These are phyloP conservation scores for Brachyalestes nurse DNA, from an alignment of 2,797 vertebrate species.

Conservation along the genomic window DNA sequence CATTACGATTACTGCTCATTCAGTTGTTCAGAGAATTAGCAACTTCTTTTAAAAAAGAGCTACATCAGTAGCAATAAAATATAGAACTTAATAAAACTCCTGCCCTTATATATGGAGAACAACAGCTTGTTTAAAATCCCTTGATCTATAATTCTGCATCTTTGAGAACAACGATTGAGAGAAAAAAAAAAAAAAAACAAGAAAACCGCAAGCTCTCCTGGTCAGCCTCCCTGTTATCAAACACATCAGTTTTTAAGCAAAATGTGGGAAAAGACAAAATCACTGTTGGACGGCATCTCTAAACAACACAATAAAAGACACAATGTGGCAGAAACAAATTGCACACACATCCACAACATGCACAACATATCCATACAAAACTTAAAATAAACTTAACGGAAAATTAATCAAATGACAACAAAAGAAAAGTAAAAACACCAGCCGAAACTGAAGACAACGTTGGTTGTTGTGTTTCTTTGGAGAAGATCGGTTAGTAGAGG, in stretches of 20 bases:
- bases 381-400: slow-evolving; percentile 38
- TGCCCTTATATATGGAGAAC: neutral
- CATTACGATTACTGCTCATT: neutral
- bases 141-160: slow-evolving; percentile 4
- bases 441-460: slow-evolving; percentile 54
- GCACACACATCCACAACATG: slow-evolving; percentile 61
- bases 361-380: slow-evolving; percentile 57
- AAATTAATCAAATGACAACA: slow-evolving; percentile 45
- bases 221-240: slow-evolving; percentile 59
- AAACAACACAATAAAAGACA: slow-evolving; percentile 49
- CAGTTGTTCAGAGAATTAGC: neutral
- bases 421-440: slow-evolving; percentile 42
- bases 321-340: slow-evolving; percentile 53
- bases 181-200: neutral
- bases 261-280: slow-evolving; percentile 37
- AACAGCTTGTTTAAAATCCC: neutral
- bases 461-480: slow-evolving; percentile 60
- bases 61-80: neutral
- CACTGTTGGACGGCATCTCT: slow-evolving; percentile 42
- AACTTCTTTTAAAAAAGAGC: neutral
- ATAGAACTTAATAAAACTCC: neutral
- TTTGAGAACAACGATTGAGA: neutral
- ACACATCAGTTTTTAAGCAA: slow-evolving; percentile 37
- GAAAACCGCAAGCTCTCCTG: slow-evolving; percentile 49
- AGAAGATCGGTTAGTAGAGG: slow-evolving; percentile 62